Percentiles rank a stretch among this genome's conserved stretches.
Conservation (phyloP, 1,140 invertebrate species). For the Drosophila prosaltans region DNA sequence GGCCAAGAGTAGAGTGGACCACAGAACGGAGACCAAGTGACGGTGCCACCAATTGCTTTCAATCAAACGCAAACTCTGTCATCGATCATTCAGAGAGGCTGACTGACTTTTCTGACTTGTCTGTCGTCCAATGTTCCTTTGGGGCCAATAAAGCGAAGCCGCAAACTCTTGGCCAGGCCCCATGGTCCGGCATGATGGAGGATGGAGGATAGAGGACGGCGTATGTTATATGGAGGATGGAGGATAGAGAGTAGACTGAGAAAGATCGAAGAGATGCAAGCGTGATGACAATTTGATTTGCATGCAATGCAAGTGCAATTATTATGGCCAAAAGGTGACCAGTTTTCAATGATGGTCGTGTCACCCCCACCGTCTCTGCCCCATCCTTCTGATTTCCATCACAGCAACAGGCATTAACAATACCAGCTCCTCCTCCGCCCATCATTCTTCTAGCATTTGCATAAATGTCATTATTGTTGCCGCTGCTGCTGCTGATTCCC, state of each 20-base stretch:
- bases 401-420: constrained; percentile 21
- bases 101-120: constrained; percentile 23
- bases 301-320: constrained; percentile 81
- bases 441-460: constrained; percentile 47
- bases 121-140: constrained; percentile 54
- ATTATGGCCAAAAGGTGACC: constrained; percentile 79
- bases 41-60: constrained; percentile 81
- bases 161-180: constrained; percentile 38
- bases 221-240: no score
- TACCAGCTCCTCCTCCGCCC: constrained; percentile 2
- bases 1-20: constrained; percentile 1
- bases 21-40: constrained; percentile 59
- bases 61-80: constrained; percentile 81
- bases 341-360: constrained; percentile 48
- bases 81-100: constrained; percentile 71
- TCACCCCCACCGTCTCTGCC: constrained; percentile 34
- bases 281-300: constrained; percentile 81
- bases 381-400: constrained; percentile 3
- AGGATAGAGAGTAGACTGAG: background rate
- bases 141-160: constrained; percentile 23
- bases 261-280: constrained; percentile 49
- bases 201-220: no score
- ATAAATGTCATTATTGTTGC: constrained; percentile 82
- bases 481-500: constrained; percentile 40
- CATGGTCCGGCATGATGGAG: background rate